Evolutionary conservation across 1,140 invertebrate species (phyloP).

Genomic region (Protaetia brevitarsis): DNA sequence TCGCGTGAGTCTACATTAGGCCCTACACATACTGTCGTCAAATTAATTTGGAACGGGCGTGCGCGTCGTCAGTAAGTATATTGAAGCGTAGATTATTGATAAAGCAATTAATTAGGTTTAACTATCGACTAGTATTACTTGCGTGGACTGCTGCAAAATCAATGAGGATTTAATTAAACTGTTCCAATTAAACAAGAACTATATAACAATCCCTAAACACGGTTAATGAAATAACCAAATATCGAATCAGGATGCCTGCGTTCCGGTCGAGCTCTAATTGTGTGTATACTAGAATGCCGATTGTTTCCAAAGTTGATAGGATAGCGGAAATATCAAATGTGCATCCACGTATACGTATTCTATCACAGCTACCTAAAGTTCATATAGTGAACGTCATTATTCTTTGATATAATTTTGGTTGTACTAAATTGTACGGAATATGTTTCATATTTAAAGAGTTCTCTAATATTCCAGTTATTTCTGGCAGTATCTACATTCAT

Average conservation of each 20-base stretch:
- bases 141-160: no score
- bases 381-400: no score
- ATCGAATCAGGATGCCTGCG: slow-evolving; percentile 25
- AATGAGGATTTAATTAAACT: slow-evolving; percentile 26
- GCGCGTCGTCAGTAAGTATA: slow-evolving; percentile 11
- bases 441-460: no score
- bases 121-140: slow-evolving; percentile 22
- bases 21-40: not conserved
- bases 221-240: slow-evolving; percentile 28
- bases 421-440: no score
- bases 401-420: no score
- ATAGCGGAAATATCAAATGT: no score
- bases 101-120: slow-evolving; percentile 23
- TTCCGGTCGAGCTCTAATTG: slow-evolving; percentile 24
- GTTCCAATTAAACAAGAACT: slow-evolving; percentile 24
- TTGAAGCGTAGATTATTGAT: slow-evolving; percentile 23
- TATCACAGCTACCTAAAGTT: no score
- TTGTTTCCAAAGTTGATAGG: not conserved
- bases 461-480: no score
- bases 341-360: no score
- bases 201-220: slow-evolving; percentile 28
- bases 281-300: no score
- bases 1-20: not conserved
- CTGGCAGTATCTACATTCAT: no score
- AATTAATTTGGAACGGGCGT: not conserved